Base-by-base conservation (phyloP, 2,888 invertebrate species). In the Rhingia rostrata region DNA sequence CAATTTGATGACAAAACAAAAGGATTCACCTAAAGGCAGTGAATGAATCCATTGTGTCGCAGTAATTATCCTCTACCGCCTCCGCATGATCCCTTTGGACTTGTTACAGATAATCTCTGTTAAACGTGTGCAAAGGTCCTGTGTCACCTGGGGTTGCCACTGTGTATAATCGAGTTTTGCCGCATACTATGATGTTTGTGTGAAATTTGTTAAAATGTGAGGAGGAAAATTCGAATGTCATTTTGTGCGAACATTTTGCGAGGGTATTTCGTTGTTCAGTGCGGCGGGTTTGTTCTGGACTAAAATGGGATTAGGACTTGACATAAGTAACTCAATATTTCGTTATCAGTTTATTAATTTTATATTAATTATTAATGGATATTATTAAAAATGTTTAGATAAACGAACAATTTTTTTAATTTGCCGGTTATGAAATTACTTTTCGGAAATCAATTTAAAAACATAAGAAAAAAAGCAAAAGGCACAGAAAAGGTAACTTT, bases 81-180 rank as follows among this genome's bases (percentile, higher is more conserved):
- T 51, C 10, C 9, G 30, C 22, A 41, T 10, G 33, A 43, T 51
- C 43, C 70, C 69, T 12, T 64, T n/a, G 70, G 75, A 37, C 39
- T 66, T 53, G 77, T 77, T 60, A 66, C 64, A 45, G 53, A 77
- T 77, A 77, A 82, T 82, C 77, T 64, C 41, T 77, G 53, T 47
- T 82, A 41, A 82, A 82, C 70, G 53, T 70, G 77, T 64, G 53
- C 53, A 77, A 41, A 63, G 70, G 53, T 63, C 63, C 63, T 64
- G 30, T 77, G 56, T 54, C 63, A 78, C 56, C 67, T 75, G 70
- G 22, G 45, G n/a, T 22, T 37, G 12, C 32, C 53, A 56, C 45
- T 6, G 3, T 12, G 47, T 37, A 51, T 70, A 43, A 56, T 56
- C 69, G n/a, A 51, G 33, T 22, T 22, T 22, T 22, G 22, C 58